Percentiles rank a stretch among this genome's conserved stretches.
These are phyloP conservation scores for Heliconius eleuchia DNA, from an alignment of 1,140 invertebrate genomes.

Conservation along the genomic window DNA sequence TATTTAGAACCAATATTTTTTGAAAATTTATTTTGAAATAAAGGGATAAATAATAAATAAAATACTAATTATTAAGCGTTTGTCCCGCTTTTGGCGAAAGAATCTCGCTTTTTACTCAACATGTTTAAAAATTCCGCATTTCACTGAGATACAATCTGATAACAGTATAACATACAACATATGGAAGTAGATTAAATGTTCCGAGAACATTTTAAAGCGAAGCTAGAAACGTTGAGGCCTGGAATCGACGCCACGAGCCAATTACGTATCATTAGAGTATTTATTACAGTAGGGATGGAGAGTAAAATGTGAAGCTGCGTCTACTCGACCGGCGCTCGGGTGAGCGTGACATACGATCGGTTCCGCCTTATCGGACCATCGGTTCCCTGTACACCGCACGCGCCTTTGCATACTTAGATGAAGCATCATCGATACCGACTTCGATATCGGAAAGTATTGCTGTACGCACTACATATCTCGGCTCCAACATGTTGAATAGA, in stretches of 20 bases:
- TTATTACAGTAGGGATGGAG: slow-evolving; percentile 62
- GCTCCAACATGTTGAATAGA: slow-evolving; percentile 27
- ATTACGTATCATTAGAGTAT: slow-evolving; percentile 60
- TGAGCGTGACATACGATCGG: slow-evolving; percentile 69
- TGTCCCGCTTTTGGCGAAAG: no score
- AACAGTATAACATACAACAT: background rate
- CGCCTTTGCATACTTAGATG: slow-evolving; percentile 64
- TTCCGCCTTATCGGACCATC: slow-evolving; percentile 65
- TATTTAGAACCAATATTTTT: no score
- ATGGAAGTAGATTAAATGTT: background rate
- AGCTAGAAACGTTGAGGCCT: background rate
- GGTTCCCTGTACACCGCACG: slow-evolving; percentile 57
- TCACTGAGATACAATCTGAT: no score
- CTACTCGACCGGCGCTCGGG: slow-evolving; percentile 39
- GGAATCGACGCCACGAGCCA: slow-evolving; percentile 34
- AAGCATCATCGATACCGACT: slow-evolving; percentile 47
- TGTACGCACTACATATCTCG: slow-evolving; percentile 39
- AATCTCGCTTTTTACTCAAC: no score
- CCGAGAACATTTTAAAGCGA: background rate
- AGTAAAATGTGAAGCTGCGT: slow-evolving; percentile 57
- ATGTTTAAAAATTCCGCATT: no score
- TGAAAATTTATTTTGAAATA: no score
- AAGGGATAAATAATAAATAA: no score
- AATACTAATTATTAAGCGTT: no score
- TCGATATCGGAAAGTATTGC: slow-evolving; percentile 55